phyloP scores from a whole-genome alignment of 2,797 vertebrate species.

The Otolemur crassicaudatus region DNA sequence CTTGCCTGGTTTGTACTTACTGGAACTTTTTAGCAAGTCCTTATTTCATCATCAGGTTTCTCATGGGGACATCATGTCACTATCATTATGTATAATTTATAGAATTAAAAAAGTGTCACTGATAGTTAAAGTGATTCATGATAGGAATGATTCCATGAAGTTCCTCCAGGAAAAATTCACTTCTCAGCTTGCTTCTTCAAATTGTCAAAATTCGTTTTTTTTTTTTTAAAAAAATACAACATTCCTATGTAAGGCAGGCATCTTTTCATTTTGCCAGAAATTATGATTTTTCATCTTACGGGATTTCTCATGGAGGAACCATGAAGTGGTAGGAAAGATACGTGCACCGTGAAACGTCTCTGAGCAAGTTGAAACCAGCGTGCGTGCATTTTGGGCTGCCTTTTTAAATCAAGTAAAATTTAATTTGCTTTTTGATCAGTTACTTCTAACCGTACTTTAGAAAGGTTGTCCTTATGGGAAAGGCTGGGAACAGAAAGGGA shows the following conservation, averaged over 20 bases:
- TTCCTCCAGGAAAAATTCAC: constrained; percentile 19
- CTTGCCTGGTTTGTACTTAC: background rate
- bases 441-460: constrained; percentile 25
- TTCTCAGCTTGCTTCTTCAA: background rate
- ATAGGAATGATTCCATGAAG: constrained; percentile 39
- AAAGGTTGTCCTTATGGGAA: background rate
- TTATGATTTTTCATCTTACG: background rate
- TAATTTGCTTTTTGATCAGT: constrained; percentile 54
- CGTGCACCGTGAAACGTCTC: background rate
- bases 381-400: background rate
- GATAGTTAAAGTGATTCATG: constrained; percentile 47
- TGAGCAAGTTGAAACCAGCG: background rate
- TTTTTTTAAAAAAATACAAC: background rate
- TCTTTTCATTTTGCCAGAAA: background rate
- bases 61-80: background rate
- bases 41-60: constrained; percentile 7
- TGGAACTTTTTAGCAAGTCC: background rate
- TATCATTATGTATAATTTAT: constrained; percentile 11
- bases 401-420: constrained; percentile 59
- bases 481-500: background rate
- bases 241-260: background rate
- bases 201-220: background rate
- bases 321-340: background rate
- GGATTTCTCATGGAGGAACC: background rate
- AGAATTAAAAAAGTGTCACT: constrained; percentile 15